These are phyloP conservation scores for Nibea albiflora DNA, from an alignment of 2,113 vertebrate genomes.

Conservation along the genomic window DNA sequence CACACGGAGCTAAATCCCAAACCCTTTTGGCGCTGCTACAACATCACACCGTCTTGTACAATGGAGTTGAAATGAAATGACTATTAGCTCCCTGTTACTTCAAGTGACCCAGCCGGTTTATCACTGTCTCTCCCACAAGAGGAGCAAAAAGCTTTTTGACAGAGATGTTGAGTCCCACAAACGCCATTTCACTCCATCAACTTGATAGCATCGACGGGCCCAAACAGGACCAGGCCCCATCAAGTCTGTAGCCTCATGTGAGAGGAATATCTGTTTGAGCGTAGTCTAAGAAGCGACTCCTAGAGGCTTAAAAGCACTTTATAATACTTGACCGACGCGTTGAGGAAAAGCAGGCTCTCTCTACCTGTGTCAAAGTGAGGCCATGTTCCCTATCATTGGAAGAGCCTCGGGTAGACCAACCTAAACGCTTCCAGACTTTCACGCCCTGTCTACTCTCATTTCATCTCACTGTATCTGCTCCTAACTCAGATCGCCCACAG, in stretches of 20 bases:
- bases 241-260: conserved; percentile 35
- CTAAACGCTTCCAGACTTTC: conserved; percentile 75
- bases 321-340: conserved; percentile 22
- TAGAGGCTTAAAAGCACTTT: conserved; percentile 41
- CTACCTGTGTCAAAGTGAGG: conserved; percentile 54
- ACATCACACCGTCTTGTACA: background rate
- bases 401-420: conserved; percentile 26
- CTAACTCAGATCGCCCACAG: conserved; percentile 21
- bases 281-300: conserved; percentile 35
- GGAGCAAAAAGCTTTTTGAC: conserved; percentile 28
- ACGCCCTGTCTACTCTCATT: conserved; percentile 63
- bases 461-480: conserved; percentile 49
- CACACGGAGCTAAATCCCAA: background rate
- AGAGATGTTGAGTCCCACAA: conserved; percentile 15
- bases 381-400: conserved; percentile 47
- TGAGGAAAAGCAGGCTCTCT: conserved; percentile 61
- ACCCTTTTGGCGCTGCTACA: background rate
- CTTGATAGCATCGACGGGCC: conserved; percentile 44
- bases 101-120: conserved; percentile 34
- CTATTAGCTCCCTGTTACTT: conserved; percentile 10
- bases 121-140: conserved; percentile 22
- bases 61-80: background rate
- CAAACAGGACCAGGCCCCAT: conserved; percentile 49
- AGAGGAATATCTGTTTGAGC: conserved; percentile 23
- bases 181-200: conserved; percentile 58